phyloP scores from a whole-genome alignment of 2,113 vertebrate species.

The Copsychus sechellarum region DNA sequence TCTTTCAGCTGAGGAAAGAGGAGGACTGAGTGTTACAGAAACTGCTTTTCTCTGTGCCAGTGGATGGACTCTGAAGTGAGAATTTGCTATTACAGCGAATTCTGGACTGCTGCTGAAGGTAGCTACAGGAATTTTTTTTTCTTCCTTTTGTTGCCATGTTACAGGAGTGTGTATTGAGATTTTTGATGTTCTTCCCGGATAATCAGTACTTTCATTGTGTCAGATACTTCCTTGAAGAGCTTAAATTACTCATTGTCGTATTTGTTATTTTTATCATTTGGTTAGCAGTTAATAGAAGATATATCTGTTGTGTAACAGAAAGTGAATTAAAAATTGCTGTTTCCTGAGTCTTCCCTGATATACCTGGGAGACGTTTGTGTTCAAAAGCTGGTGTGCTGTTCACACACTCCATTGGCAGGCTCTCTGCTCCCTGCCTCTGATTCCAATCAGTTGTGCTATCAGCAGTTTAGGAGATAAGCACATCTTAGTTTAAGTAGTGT shows the following conservation, averaged over 20 bases:
- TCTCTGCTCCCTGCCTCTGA: neutral
- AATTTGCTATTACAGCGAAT: neutral
- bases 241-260: neutral
- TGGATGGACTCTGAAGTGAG: neutral
- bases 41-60: neutral
- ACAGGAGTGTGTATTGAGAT: neutral
- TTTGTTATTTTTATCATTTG: neutral
- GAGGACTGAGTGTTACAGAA: neutral
- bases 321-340: neutral
- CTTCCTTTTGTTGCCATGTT: neutral
- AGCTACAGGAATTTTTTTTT: neutral
- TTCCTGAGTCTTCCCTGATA: neutral
- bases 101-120: neutral
- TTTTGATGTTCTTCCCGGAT: neutral
- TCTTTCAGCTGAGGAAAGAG: neutral
- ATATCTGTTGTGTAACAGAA: neutral
- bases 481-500: neutral
- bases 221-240: neutral
- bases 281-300: neutral
- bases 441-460: neutral
- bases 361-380: neutral
- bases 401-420: accelerated
- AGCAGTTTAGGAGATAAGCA: neutral
- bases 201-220: neutral
- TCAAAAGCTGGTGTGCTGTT: neutral